Percentiles rank a stretch among this genome's conserved stretches.
Evolutionary conservation across 2,113 vertebrate species (phyloP).

Genomic region (Burhinus bistriatus): DNA sequence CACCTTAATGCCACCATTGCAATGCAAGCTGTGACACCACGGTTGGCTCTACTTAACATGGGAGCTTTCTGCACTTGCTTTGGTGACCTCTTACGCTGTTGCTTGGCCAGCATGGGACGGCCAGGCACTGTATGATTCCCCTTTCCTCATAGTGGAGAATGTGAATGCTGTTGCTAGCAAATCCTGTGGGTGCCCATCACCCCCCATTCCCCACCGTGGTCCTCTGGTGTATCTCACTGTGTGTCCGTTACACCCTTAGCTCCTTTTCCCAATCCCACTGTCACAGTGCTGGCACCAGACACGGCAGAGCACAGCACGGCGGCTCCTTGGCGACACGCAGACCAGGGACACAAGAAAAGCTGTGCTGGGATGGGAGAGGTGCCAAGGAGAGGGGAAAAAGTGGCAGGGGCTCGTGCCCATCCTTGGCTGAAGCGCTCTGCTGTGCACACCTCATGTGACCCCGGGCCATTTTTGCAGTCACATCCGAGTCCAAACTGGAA

Average conservation of each 20-base stretch:
- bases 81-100: not conserved
- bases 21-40: not conserved
- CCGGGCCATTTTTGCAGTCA: not conserved
- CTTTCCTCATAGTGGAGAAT: not conserved
- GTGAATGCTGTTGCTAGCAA: not conserved
- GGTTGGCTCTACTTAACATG: accelerated
- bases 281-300: not conserved
- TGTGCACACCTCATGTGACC: not conserved
- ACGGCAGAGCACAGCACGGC: not conserved
- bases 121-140: not conserved
- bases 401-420: not conserved
- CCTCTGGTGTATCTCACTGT: not conserved
- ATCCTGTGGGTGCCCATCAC: not conserved
- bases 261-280: not conserved
- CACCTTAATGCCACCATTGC: not conserved
- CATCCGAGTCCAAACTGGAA: conserved; percentile 25
- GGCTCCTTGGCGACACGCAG: not conserved
- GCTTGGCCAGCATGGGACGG: not conserved
- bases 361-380: not conserved
- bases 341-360: not conserved
- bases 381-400: not conserved
- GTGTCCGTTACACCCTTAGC: accelerated
- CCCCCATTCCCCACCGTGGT: accelerated
- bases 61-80: not conserved
- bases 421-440: not conserved